Evolutionary conservation across 37 sponge, comb jelly and placozoan genomes (phyloP), one percentile per base, ranked within the genome.

Genomic region (Spongia lamella): DNA sequence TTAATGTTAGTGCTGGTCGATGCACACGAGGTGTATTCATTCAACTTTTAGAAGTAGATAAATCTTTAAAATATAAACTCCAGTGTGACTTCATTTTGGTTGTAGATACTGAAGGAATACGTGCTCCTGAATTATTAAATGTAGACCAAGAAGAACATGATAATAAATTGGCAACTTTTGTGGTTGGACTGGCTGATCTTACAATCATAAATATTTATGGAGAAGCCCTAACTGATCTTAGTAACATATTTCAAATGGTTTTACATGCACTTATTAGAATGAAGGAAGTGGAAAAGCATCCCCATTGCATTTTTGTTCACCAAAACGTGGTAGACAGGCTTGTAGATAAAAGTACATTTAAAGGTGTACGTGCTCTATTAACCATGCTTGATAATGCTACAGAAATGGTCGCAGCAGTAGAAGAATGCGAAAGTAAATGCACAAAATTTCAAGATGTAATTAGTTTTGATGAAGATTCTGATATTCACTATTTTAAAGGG

Each of bases 1-100:
- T 66, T 7, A 47, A 39, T 66, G 67, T 16, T 47, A 66, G 67
- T 22, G 35, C 67, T 19, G 67, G 43, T 25, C 67, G 67, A 19
- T 66, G 67, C 67, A 66, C 67, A 7, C 67, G 67, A 7, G 67
- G 67, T 22, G 67, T 66, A 19, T 22, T 66, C 6, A 66, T 66
- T 39, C 67, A 66, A 22, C 38, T 66, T 9, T n/a, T 66, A 22
- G 7, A 16, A 6, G 67, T 25, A 7, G 67, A 66, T 47, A 13
- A 19, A 4, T n/a, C n/a, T n/a, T 6, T 25, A 9, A 66, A 19
- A 7, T n/a, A 25, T 7, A 6, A 66, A 47, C 34, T 66, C 43
- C 43, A 47, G 17, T 66, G 15, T 66, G 34, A 66, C 16, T 66
- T 39, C 32, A 39, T 66, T 22, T n/a, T 66, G 16, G 67, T 66